phyloP scores from a whole-genome alignment of 2,888 invertebrate genomes.

The Phalera bucephala region DNA sequence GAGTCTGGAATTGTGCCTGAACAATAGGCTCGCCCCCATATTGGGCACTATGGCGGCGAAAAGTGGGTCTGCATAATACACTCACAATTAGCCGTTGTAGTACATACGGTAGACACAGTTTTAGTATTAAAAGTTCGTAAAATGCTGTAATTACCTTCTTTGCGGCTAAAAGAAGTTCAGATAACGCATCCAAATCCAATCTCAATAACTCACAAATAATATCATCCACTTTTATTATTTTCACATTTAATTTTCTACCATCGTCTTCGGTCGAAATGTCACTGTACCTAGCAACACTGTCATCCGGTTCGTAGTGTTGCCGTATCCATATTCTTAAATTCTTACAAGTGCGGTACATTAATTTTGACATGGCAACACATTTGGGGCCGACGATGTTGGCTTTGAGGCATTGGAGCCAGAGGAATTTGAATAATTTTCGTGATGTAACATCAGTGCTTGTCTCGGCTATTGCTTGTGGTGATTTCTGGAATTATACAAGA shows the following conservation, averaged over 20 bases:
- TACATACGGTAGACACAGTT: no score
- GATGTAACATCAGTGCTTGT: conserved; percentile 39
- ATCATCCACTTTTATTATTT: conserved; percentile 50
- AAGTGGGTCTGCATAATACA: no score
- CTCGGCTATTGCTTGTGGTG: conserved; percentile 42
- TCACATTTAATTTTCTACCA: conserved; percentile 21
- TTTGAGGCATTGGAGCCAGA: conserved; percentile 58
- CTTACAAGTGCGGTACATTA: conserved; percentile 54
- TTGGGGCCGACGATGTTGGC: conserved; percentile 66
- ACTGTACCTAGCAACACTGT: conserved; percentile 37
- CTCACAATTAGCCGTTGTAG: no score
- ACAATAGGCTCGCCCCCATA: no score
- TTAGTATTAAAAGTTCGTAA: no score
- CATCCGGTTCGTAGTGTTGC: conserved; percentile 53
- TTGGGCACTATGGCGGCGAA: no score
- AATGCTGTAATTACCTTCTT: conserved; percentile 77
- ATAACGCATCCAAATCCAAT: conserved; percentile 58
- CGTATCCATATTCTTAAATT: conserved; percentile 61
- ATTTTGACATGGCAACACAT: conserved; percentile 61
- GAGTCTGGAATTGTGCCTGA: no score
- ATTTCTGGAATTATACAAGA: conserved; percentile 51
- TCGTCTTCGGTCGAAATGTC: conserved; percentile 33
- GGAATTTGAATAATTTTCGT: conserved; percentile 57
- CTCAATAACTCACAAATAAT: conserved; percentile 57
- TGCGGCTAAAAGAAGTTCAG: conserved; percentile 67